phyloP scores from a whole-genome alignment of 2,113 vertebrate genomes.

The Capricornis sumatraensis region DNA sequence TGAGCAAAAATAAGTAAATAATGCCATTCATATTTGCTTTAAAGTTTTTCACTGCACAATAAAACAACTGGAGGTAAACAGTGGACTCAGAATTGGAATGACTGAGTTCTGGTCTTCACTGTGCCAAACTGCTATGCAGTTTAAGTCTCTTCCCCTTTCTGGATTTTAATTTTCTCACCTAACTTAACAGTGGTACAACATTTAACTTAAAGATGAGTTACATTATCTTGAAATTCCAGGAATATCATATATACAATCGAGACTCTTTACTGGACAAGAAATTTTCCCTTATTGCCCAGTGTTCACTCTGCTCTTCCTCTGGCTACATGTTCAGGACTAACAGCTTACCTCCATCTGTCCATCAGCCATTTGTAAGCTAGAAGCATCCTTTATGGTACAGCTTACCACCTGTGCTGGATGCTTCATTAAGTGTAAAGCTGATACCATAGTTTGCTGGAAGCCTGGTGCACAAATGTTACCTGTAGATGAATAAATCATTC shows the following conservation, averaged over 20 bases:
- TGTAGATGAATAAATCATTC: slow-evolving; percentile 66
- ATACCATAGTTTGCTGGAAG: slow-evolving; percentile 52
- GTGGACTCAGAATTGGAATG: background rate
- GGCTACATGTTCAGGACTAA: background rate
- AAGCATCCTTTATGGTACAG: slow-evolving; percentile 28
- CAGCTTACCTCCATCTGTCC: slow-evolving; percentile 8
- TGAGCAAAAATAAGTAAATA: slow-evolving; percentile 1
- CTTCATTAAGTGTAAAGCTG: slow-evolving; percentile 67
- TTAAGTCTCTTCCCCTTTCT: background rate
- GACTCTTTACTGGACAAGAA: slow-evolving; percentile 17
- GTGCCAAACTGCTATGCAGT: background rate
- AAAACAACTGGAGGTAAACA: background rate
- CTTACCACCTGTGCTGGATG: slow-evolving; percentile 50
- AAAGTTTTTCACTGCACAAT: slow-evolving; percentile 18
- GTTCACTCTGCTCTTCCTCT: slow-evolving; percentile 19
- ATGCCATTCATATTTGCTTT: background rate
- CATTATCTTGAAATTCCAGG: slow-evolving; percentile 23
- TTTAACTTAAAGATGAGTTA: slow-evolving; percentile 31
- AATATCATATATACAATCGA: background rate
- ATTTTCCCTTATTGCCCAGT: background rate
- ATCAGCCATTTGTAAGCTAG: slow-evolving; percentile 39
- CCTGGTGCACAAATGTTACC: slow-evolving; percentile 38
- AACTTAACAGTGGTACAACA: background rate
- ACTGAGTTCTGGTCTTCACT: background rate
- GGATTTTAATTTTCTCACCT: slow-evolving; percentile 29